Evolutionary conservation across 2,113 vertebrate genomes (phyloP), one percentile per base, ranked within the genome.

Genomic region (Rhinoderma darwinii): DNA sequence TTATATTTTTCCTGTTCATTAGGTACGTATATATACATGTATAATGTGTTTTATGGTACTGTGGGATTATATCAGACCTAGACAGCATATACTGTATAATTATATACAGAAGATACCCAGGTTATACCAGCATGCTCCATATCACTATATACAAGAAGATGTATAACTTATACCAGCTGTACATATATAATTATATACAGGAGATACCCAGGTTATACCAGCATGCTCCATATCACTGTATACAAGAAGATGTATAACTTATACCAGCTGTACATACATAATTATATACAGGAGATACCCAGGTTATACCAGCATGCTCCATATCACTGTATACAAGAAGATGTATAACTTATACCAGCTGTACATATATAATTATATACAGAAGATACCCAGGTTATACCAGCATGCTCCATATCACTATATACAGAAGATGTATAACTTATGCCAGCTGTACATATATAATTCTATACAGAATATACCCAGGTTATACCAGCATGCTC

Each of bases 1-100:
- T 37, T 5, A 1, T 63, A n/a, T 59, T 82, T 35, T 7, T 73
- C 6, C 4, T 87, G 9, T 87, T 78, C 43, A 2, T 74, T 30
- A 59, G 66, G 85, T 87, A 59, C 82, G 85, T 75, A 14, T 3
- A 43, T 74, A n/a, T 63, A 20, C 18, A 3, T 54, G 51, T 4
- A 20, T 3, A 4, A 18, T 4, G 20, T 56, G 11, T n/a, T n/a
- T 1, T 59, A 50, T 50, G 12, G 12, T 14, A 50, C 2, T 50
- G 47, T 50, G 47, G 2, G 5, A 50, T 50, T 11, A 50, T 50
- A 50, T 11, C 12, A 50, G n/a, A n/a, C n/a, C n/a, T n/a, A n/a
- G n/a, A 50, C 14, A 51, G 15, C 50, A 11, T 51, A 20, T n/a
- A n/a, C n/a, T n/a, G n/a, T 20, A 18, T 20, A 18, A 51, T 51